A percentile compares a stretch with the other conserved stretches of the same genome.
Evolutionary conservation across 2,797 vertebrate species (phyloP).

Genomic region (Mareca strepera): DNA sequence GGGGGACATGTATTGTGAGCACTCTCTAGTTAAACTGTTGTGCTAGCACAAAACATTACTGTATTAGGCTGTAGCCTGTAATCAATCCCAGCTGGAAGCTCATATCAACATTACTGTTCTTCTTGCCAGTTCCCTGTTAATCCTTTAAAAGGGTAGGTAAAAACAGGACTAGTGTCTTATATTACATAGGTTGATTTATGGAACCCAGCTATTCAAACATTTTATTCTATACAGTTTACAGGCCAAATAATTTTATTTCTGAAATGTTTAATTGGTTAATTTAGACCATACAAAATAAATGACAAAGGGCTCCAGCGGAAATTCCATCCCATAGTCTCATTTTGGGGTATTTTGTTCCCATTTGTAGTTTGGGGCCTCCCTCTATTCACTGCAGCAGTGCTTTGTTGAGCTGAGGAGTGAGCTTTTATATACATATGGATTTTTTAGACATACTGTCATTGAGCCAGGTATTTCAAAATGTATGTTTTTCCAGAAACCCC

Average conservation of each 20-base stretch:
- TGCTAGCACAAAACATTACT: constrained; percentile 45
- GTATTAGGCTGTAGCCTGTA: constrained; percentile 43
- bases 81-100: constrained; percentile 64
- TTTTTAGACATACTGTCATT: constrained; percentile 45
- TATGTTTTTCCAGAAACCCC: neutral
- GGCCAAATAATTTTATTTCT: constrained; percentile 64
- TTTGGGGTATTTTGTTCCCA: constrained; percentile 39
- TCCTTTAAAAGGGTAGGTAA: constrained; percentile 67
- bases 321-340: constrained; percentile 14
- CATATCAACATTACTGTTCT: constrained; percentile 46
- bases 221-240: constrained; percentile 30
- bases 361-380: constrained; percentile 13
- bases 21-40: constrained; percentile 42
- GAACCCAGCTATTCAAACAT: constrained; percentile 68
- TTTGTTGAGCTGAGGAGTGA: neutral
- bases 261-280: constrained; percentile 66
- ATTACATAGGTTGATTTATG: constrained; percentile 66
- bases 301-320: neutral
- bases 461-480: constrained; percentile 42
- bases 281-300: constrained; percentile 40
- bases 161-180: constrained; percentile 56
- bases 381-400: neutral
- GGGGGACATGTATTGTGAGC: constrained; percentile 27
- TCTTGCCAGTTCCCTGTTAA: constrained; percentile 68
- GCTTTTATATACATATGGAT: constrained; percentile 20